Conservation (phyloP, 2,888 invertebrate species). For the Torymus tubicola region DNA sequence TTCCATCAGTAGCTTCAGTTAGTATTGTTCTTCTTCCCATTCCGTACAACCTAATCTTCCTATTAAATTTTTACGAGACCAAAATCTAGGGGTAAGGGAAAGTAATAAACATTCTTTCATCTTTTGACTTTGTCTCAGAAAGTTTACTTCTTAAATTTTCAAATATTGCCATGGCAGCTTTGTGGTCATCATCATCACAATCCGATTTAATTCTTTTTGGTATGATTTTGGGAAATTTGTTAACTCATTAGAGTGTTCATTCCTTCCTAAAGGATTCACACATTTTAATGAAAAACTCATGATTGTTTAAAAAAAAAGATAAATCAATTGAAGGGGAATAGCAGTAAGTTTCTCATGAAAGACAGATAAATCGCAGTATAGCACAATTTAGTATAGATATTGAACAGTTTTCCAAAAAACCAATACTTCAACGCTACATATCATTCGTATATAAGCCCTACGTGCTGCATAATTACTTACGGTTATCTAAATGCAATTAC, state of each 20-base stretch:
- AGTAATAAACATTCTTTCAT: too few species aligned
- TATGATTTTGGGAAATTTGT: background rate
- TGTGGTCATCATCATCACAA: background rate
- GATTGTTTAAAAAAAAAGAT: background rate
- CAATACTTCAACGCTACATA: too few species aligned
- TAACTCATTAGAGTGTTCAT: background rate
- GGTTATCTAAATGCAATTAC: background rate
- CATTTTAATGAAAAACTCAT: background rate
- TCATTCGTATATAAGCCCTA: background rate
- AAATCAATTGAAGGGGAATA: too few species aligned
- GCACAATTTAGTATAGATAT: too few species aligned
- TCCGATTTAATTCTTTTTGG: background rate
- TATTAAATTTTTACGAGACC: background rate
- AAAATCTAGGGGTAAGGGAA: background rate
- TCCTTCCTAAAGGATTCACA: background rate
- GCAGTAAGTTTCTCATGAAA: too few species aligned
- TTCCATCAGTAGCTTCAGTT: background rate
- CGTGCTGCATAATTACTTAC: background rate
- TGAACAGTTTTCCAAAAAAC: too few species aligned
- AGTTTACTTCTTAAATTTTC: slow-evolving; percentile 7
- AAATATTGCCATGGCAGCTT: too few species aligned
- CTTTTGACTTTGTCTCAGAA: too few species aligned
- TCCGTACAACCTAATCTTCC: background rate
- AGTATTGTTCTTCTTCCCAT: background rate
- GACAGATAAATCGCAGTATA: too few species aligned